Conservation (phyloP, 2,797 vertebrate genomes). For the Danio jaintianensis region DNA sequence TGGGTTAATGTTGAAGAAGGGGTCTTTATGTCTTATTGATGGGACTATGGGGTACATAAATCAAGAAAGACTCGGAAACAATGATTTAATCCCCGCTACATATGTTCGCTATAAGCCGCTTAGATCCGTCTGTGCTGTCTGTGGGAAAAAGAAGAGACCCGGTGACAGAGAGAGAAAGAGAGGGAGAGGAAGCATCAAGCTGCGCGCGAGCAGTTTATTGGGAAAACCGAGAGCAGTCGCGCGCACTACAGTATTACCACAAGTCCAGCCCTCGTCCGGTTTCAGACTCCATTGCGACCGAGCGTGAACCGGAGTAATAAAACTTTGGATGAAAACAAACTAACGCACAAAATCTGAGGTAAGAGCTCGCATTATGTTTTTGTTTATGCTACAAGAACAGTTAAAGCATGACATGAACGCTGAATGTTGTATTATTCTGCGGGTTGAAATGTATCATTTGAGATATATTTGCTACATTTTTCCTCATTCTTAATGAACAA, state of each 20-base stretch:
- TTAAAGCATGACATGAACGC: neutral
- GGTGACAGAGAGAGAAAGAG: slow-evolving; percentile 7
- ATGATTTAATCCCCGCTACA: slow-evolving; percentile 20
- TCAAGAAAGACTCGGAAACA: slow-evolving; percentile 4
- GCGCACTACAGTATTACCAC: slow-evolving; percentile 18
- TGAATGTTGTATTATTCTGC: neutral
- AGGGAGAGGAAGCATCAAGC: neutral
- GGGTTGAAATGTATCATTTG: neutral
- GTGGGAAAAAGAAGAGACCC: neutral
- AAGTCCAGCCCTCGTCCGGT: slow-evolving; percentile 30
- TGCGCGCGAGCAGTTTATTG: neutral
- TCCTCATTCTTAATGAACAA: neutral
- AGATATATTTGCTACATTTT: no score
- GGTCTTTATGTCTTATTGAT: neutral
- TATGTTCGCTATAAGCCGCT: slow-evolving; percentile 41
- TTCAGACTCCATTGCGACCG: slow-evolving; percentile 8
- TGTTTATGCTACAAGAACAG: no score
- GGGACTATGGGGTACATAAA: neutral
- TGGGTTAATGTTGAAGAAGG: neutral
- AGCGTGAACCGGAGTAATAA: slow-evolving; percentile 10
- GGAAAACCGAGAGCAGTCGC: neutral
- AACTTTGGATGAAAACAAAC: slow-evolving; percentile 33
- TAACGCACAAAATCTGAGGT: neutral
- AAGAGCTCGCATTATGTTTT: neutral
- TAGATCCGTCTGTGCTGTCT: slow-evolving; percentile 26